Evolutionary conservation across 2,113 vertebrate species (phyloP), one percentile per base, ranked within the genome.

Genomic region (Numenius arquata): DNA sequence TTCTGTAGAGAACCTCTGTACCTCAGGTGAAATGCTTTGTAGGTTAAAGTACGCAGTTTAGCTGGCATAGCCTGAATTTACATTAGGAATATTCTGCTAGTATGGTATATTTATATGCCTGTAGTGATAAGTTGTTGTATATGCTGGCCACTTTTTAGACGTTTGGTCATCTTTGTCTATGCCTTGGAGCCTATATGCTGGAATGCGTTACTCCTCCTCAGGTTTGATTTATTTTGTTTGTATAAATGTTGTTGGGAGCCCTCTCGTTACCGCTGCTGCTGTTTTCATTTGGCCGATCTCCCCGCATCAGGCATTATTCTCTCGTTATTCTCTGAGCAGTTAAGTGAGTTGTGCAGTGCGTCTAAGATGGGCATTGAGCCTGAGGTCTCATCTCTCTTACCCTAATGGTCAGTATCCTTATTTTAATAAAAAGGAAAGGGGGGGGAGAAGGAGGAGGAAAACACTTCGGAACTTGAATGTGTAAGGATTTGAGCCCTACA

Each of bases 131-230:
- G 34, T 26, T 43, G 8, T 47, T 77, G 21, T 55, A 11, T 40
- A 4, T 59, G 23, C 22, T 43, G 65, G 9, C 18, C 0, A 0
- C 25, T 63, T 76, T 30, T 36, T 25, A 50, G 38, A 34, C 11
- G 63, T 85, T 50, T 61, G 8, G 6, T 40, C 9, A 12, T 79
- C 32, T 48, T 74, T 55, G 30, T 65, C 5, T 75, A 1, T 50
- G 43, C 7, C 11, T 79, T 53, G 8, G 11, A 19, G 78, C 11
- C 17, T 22, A 2, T 62, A 3, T 81, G 15, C 48, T 80, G n/a
- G 50, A 68, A 65, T 27, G 25, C 48, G 43, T 71, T 75, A 21
- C 5, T 73, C 13, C 32, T 36, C 10, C 20, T 82, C 40, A 41
- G 41, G 6, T 65, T 79, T 58, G 43, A 29, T 59, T 71, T 76